These are phyloP conservation scores for Gadus macrocephalus DNA, from an alignment of 2,113 vertebrate genomes.

Conservation along the genomic window DNA sequence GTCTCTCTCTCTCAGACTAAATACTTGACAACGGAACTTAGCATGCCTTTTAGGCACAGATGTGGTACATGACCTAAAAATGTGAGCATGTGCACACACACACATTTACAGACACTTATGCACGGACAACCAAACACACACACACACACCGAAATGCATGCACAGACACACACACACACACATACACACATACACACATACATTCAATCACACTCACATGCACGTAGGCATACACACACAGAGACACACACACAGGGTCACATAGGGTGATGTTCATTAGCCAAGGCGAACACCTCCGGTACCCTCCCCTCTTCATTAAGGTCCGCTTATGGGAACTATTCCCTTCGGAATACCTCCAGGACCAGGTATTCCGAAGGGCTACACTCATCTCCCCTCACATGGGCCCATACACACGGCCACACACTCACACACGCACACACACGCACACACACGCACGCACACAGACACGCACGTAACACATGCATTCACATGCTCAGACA, in stretches of 20 bases:
- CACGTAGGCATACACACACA: not conserved
- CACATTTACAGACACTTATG: not conserved
- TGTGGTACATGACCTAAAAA: too few relatives aligned
- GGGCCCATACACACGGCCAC: not conserved
- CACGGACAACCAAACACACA: slow-evolving; percentile 6
- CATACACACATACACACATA: not conserved
- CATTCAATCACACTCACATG: not conserved
- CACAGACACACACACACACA: not conserved
- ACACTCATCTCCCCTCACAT: not conserved
- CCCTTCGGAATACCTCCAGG: slow-evolving; percentile 2
- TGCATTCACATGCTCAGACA: not conserved
- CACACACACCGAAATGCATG: not conserved
- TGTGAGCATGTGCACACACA: not conserved
- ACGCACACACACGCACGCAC: not conserved
- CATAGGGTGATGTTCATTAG: slow-evolving; percentile 44
- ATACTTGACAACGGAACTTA: too few relatives aligned
- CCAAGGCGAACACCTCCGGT: slow-evolving; percentile 15
- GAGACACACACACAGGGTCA: slow-evolving; percentile 4
- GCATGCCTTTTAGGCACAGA: too few relatives aligned
- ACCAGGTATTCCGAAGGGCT: slow-evolving; percentile 4
- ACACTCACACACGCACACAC: not conserved
- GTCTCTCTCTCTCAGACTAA: too few relatives aligned
- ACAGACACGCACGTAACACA: not conserved
- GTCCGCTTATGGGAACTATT: slow-evolving; percentile 34
- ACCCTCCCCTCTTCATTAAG: slow-evolving; percentile 35